A percentile compares a stretch with the other conserved stretches of the same genome.
Conservation (phyloP, 2,888 invertebrate species). For the Acrobasis repandana region DNA sequence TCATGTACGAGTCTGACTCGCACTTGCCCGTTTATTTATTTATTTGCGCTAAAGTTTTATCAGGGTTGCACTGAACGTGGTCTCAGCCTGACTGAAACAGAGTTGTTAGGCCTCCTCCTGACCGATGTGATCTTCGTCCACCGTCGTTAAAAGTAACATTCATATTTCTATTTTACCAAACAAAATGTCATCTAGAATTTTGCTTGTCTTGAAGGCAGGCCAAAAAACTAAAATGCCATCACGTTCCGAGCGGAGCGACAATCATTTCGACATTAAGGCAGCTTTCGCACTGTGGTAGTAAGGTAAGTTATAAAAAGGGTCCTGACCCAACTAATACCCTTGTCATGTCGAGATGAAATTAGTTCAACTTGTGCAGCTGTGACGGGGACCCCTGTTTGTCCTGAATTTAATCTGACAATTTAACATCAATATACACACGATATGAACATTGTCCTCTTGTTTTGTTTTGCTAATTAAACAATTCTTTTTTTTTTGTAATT, state of each 20-base stretch:
- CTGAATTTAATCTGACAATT: conserved; percentile 69
- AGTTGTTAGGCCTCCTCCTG: no score
- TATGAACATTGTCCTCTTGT: conserved; percentile 32
- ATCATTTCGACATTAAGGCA: conserved; percentile 49
- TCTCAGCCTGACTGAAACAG: no score
- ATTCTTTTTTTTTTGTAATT: conserved; percentile 17
- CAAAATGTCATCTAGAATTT: neutral
- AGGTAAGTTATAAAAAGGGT: conserved; percentile 76
- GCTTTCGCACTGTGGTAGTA: conserved; percentile 55
- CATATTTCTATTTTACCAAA: neutral
- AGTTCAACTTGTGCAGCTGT: conserved; percentile 77
- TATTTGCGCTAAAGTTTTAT: no score
- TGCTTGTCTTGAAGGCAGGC: neutral
- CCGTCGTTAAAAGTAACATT: no score
- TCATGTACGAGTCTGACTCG: no score
- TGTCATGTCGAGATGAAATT: conserved; percentile 80
- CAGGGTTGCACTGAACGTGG: no score
- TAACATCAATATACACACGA: conserved; percentile 50
- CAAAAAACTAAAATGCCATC: conserved; percentile 9
- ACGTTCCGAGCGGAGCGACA: conserved; percentile 46
- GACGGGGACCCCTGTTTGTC: conserved; percentile 64
- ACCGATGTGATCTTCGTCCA: no score
- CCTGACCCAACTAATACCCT: conserved; percentile 78
- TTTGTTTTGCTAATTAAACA: conserved; percentile 36
- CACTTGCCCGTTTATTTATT: no score